Percentiles rank a stretch among this genome's conserved stretches.
These are phyloP conservation scores for Melitaea cinxia DNA, from an alignment of 1,140 invertebrate genomes.

Conservation along the genomic window DNA sequence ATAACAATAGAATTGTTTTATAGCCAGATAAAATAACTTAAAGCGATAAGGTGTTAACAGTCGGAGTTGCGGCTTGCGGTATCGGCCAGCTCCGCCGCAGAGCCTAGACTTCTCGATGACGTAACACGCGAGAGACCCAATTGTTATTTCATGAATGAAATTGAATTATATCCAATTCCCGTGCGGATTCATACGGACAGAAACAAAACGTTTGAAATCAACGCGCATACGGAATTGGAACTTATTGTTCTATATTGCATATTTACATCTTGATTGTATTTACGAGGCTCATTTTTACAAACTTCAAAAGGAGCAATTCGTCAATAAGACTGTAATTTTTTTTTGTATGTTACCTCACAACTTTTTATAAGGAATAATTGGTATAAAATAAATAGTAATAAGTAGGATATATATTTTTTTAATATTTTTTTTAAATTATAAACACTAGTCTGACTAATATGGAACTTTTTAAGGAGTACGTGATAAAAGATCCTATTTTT, in stretches of 20 bases:
- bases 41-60: constrained; percentile 10
- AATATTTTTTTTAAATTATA: too few species aligned
- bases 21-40: background rate
- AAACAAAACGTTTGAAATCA: constrained; percentile 19
- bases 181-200: constrained; percentile 19
- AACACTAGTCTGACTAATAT: too few species aligned
- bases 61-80: constrained; percentile 21
- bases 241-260: constrained; percentile 5
- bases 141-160: constrained; percentile 37
- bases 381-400: background rate
- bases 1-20: constrained; percentile 8
- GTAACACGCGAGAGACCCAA: constrained; percentile 24
- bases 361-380: too few species aligned
- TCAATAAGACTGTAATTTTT: background rate
- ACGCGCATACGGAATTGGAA: constrained; percentile 13
- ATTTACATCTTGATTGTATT: constrained; percentile 2
- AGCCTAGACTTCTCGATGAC: constrained; percentile 20
- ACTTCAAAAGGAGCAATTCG: background rate
- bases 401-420: too few species aligned
- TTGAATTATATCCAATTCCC: constrained; percentile 35
- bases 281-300: background rate
- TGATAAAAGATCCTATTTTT: too few species aligned
- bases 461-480: too few species aligned
- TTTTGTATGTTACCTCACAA: too few species aligned
- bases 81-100: constrained; percentile 3